Percentiles rank a stretch among this genome's conserved stretches.
These are phyloP conservation scores for Aramus guarauna DNA, from an alignment of 2,113 vertebrate genomes.

Conservation along the genomic window DNA sequence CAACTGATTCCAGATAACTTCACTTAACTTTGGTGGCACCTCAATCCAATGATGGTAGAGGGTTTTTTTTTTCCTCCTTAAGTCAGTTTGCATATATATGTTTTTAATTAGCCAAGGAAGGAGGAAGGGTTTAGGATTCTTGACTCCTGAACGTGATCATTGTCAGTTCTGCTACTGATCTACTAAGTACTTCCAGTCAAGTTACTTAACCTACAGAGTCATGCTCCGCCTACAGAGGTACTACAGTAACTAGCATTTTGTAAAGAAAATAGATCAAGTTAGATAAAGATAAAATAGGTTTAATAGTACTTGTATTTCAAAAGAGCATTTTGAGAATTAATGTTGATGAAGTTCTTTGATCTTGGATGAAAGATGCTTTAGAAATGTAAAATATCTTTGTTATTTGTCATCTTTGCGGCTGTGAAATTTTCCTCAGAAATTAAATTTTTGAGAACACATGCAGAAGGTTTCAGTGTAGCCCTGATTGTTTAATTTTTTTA, in stretches of 20 bases:
- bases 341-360: slow-evolving; percentile 46
- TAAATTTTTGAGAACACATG: neutral
- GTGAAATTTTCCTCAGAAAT: slow-evolving; percentile 45
- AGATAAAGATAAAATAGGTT: slow-evolving; percentile 39
- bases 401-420: slow-evolving; percentile 50
- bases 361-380: slow-evolving; percentile 62
- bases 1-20: neutral
- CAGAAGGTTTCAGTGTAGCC: neutral
- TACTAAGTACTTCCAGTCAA: neutral
- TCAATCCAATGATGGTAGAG: neutral
- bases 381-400: slow-evolving; percentile 54
- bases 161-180: neutral
- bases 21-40: neutral
- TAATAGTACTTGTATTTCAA: slow-evolving; percentile 42
- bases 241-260: neutral
- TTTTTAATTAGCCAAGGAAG: neutral
- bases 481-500: neutral
- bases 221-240: neutral
- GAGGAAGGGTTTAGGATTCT: neutral
- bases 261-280: slow-evolving; percentile 15
- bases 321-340: slow-evolving; percentile 29
- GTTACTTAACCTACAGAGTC: neutral
- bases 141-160: neutral
- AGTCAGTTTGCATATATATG: neutral
- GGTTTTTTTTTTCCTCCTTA: neutral